Percentiles rank a stretch among this genome's conserved stretches.
These are phyloP conservation scores for Agrotis clavis DNA, from an alignment of 2,888 invertebrate genomes.

Conservation along the genomic window DNA sequence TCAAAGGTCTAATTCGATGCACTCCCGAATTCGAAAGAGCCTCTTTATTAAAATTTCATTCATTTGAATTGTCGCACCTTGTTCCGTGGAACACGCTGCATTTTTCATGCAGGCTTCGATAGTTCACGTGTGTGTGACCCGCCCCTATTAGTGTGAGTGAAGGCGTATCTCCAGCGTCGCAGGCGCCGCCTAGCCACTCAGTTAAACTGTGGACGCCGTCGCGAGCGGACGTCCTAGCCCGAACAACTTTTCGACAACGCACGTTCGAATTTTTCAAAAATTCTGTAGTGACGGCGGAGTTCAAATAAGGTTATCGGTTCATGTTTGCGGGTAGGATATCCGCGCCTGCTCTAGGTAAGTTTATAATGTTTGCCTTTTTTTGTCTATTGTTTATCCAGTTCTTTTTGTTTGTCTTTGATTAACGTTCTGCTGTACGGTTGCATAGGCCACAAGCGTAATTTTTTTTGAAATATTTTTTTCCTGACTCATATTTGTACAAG, in stretches of 20 bases:
- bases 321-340: constrained; percentile 85
- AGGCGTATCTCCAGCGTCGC: constrained; percentile 81
- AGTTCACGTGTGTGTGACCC: constrained; percentile 63
- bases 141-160: constrained; percentile 75
- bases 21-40: constrained; percentile 32
- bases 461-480: constrained; percentile 58
- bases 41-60: constrained; percentile 48
- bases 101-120: constrained; percentile 85
- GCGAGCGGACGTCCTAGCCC: constrained; percentile 73
- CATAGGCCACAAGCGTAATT: constrained; percentile 67
- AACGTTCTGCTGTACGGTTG: constrained; percentile 74
- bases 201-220: constrained; percentile 77
- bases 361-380: constrained; percentile 77
- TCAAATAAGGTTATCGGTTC: constrained; percentile 85
- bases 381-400: constrained; percentile 66
- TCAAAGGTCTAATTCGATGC: constrained; percentile 53
- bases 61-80: constrained; percentile 70
- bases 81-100: constrained; percentile 77
- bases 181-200: constrained; percentile 84
- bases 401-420: constrained; percentile 79
- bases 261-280: constrained; percentile 68
- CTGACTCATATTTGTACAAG: constrained; percentile 65
- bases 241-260: constrained; percentile 48
- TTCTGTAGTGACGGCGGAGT: constrained; percentile 78
- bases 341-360: constrained; percentile 79